These are phyloP conservation scores for Peromyscus nudipes DNA, from an alignment of 2,797 vertebrate species.

Conservation along the genomic window DNA sequence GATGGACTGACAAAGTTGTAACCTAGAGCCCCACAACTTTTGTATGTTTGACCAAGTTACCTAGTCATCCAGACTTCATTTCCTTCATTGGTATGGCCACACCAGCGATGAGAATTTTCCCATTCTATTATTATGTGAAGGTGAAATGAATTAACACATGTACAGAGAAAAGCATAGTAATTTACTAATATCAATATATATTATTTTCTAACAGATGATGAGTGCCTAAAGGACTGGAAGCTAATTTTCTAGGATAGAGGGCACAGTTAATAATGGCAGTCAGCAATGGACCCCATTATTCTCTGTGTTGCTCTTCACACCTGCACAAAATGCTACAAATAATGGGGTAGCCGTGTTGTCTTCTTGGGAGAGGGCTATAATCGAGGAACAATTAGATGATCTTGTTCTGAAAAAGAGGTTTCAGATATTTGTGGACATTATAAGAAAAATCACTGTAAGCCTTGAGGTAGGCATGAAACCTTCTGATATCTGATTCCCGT, in stretches of 20 bases:
- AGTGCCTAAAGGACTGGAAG: background rate
- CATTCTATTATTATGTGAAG: background rate
- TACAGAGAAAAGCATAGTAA: background rate
- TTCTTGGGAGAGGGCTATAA: background rate
- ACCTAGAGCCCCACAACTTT: background rate
- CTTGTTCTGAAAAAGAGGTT: background rate
- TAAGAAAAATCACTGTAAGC: background rate
- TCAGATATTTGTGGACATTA: background rate
- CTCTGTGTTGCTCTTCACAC: background rate
- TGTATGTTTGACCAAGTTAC: background rate
- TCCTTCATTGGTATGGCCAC: conserved; percentile 1
- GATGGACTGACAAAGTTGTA: background rate
- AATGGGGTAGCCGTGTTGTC: background rate
- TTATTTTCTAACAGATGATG: background rate
- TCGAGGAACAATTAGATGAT: background rate
- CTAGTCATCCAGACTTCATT: background rate
- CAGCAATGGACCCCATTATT: background rate
- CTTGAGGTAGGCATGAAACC: background rate
- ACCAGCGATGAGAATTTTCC: background rate
- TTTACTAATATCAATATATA: background rate
- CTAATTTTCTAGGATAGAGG: background rate
- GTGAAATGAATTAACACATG: background rate
- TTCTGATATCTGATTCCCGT: background rate
- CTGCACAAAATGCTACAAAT: background rate
- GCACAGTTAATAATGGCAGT: background rate